Base-by-base conservation (phyloP, 2,888 invertebrate species). In the Frankliniella intonsa region DNA sequence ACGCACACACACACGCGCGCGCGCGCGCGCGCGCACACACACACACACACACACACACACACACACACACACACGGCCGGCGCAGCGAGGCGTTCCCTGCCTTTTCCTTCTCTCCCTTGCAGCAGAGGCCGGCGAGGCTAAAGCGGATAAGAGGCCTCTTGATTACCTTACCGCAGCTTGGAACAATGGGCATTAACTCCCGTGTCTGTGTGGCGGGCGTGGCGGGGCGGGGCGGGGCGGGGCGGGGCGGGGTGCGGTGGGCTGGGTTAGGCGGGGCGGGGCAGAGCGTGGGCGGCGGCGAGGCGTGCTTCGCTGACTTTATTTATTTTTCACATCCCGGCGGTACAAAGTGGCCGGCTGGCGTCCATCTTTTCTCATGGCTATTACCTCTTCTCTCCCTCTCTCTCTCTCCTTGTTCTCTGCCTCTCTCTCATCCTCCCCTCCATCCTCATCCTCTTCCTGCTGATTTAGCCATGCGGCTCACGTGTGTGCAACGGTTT, bases 261-360 rank as follows among this genome's bases (percentile, higher is more conserved):
- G 38, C 3, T 5, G 38, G 38, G n/a, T n/a, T n/a, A n/a, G 38
- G 38, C 38, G 38, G 38, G 38, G 38, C 38, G 38, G 38, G 38
- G 38, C 38, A 5, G 38, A 5, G 38, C 5, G 38, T 38, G 38
- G 38, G 38, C 38, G 38, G 5, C 3, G 38, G 38, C 38, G 38
- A 38, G 22, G 22, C 69, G 22, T 8, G 69, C 22, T 65, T n/a
- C 11, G 69, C 69, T 9, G 69, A 25, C 69, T 76, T 76, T 76
- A 76, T 76, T 76, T 76, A 76, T 76, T 76, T 76, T 76, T 76
- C 69, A 76, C 69, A 12, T 76, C 69, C 69, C 22, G 25, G 38
- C 38, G 22, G 69, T 76, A 76, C 69, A 76, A 76, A 76, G 69
- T 76, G 25, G 69, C n/a, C 62, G 17, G 62, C 38, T 62, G 19